Percentiles rank a stretch among this genome's conserved stretches.
Conservation (phyloP, 2,113 vertebrate species). For the Tetrax tetrax region DNA sequence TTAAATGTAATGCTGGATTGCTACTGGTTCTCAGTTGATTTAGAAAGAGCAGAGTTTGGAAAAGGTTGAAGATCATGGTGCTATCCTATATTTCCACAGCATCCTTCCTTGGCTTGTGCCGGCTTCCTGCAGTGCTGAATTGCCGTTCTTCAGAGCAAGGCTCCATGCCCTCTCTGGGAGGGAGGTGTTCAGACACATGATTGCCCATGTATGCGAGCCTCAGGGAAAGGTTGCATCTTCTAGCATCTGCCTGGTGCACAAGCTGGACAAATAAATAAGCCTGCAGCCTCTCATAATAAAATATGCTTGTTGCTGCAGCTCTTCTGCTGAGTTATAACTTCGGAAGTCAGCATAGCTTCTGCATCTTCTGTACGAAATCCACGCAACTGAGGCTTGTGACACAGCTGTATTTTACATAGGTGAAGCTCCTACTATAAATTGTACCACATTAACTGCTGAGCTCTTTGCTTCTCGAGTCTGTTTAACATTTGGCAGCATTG, state of each 20-base stretch:
- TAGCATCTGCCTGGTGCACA: background rate
- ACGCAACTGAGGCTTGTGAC: background rate
- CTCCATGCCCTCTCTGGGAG: background rate
- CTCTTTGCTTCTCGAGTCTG: conserved; percentile 13
- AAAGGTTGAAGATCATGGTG: background rate
- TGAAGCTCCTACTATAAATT: conserved; percentile 4
- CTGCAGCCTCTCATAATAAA: conserved; percentile 24
- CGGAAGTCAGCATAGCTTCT: background rate
- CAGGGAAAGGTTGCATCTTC: background rate
- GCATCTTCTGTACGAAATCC: background rate
- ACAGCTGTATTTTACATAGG: conserved; percentile 11
- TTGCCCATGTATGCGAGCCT: background rate
- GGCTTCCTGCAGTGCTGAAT: background rate
- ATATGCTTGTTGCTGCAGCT: background rate
- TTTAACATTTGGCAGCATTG: background rate
- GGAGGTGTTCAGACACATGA: background rate
- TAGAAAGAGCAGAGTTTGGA: background rate
- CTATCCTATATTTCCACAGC: background rate
- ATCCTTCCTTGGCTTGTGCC: background rate
- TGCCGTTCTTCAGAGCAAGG: background rate
- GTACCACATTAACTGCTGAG: conserved; percentile 24
- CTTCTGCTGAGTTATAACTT: background rate
- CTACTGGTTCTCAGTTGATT: background rate
- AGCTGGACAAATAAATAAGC: conserved; percentile 1
- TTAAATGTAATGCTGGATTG: background rate